Conservation (phyloP, 2,797 vertebrate genomes). For the Catostomus latipinnis region DNA sequence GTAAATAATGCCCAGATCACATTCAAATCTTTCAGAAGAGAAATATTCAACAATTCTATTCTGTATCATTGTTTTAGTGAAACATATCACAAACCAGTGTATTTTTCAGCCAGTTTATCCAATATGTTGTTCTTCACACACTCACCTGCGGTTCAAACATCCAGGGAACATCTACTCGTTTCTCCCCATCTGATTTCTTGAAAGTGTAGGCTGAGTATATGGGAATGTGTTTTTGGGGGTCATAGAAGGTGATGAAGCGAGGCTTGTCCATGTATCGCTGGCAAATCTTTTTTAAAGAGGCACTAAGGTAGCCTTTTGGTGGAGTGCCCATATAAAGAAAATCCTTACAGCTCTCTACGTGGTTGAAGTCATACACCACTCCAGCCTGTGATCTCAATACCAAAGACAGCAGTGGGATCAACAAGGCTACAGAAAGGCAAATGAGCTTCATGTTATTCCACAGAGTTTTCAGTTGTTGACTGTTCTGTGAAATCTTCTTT, state of each 20-base stretch:
- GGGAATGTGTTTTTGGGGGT: conserved; percentile 70
- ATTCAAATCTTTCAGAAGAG: no score
- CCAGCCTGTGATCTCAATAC: conserved; percentile 54
- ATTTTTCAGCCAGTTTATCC: no score
- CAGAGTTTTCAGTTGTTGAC: background rate
- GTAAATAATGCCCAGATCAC: no score
- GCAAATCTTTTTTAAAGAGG: conserved; percentile 72
- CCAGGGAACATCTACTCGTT: conserved; percentile 78
- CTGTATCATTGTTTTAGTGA: no score
- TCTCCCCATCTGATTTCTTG: conserved; percentile 77
- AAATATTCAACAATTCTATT: no score
- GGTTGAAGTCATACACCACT: conserved; percentile 75
- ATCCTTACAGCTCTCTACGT: conserved; percentile 74
- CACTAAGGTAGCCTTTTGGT: conserved; percentile 71
- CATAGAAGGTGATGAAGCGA: conserved; percentile 72
- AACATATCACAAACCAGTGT: no score
- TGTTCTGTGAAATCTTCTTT: background rate
- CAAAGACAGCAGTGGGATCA: conserved; percentile 48
- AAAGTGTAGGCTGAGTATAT: conserved; percentile 76
- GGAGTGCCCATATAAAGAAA: conserved; percentile 77
- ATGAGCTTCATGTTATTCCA: conserved; percentile 48
- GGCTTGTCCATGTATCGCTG: conserved; percentile 73
- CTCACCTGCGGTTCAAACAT: conserved; percentile 80
- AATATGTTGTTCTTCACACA: background rate
- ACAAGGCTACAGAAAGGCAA: conserved; percentile 3